Percentiles rank a stretch among this genome's conserved stretches.
Conservation (phyloP, 2,888 invertebrate species). For the Gortyna flavago region DNA sequence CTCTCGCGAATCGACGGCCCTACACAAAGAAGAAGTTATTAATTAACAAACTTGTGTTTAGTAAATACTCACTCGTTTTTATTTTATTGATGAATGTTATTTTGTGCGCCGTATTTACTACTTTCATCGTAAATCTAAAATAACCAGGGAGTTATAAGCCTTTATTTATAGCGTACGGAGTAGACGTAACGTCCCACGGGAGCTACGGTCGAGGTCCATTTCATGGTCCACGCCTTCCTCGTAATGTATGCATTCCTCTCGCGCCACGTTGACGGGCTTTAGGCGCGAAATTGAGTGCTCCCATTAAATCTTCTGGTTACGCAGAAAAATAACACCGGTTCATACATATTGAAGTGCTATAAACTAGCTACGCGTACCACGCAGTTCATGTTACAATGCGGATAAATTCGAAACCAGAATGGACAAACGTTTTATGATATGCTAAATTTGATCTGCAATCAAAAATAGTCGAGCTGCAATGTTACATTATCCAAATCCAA, state of each 20-base stretch:
- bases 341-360: slow-evolving; percentile 11
- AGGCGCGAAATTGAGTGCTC: slow-evolving; percentile 58
- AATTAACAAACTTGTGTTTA: slow-evolving; percentile 67
- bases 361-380: neutral
- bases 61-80: slow-evolving; percentile 40
- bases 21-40: slow-evolving; percentile 64
- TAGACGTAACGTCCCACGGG: slow-evolving; percentile 66
- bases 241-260: slow-evolving; percentile 58
- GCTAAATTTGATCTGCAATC: slow-evolving; percentile 4
- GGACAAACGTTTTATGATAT: neutral
- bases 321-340: slow-evolving; percentile 22
- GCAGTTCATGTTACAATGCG: neutral
- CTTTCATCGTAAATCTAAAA: slow-evolving; percentile 71
- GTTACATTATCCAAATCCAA: slow-evolving; percentile 19
- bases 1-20: slow-evolving; percentile 65
- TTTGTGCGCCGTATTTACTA: slow-evolving; percentile 63
- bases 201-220: slow-evolving; percentile 62
- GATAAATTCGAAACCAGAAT: slow-evolving; percentile 13
- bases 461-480: neutral
- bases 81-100: slow-evolving; percentile 39
- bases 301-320: slow-evolving; percentile 55
- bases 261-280: slow-evolving; percentile 57
- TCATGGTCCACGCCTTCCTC: slow-evolving; percentile 46
- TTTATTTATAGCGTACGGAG: slow-evolving; percentile 73
- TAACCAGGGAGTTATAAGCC: slow-evolving; percentile 74